A percentile compares a stretch with the other conserved stretches of the same genome.
phyloP scores from a whole-genome alignment of 2,888 invertebrate species.

The Tetragnatha montana region DNA sequence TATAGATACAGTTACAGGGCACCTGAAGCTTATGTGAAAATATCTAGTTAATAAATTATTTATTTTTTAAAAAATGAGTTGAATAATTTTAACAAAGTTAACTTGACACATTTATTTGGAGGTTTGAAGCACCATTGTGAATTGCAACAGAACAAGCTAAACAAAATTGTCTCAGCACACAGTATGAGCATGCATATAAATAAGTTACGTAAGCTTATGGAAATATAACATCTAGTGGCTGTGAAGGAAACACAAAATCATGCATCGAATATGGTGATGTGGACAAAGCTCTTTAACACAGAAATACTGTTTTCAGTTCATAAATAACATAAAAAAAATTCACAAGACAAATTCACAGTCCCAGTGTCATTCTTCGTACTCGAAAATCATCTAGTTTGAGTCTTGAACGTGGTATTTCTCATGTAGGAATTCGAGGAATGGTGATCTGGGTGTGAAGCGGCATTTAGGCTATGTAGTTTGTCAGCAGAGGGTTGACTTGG shows the following conservation, averaged over 20 bases:
- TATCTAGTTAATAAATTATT: conserved; percentile 19
- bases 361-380: neutral
- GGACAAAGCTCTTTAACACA: conserved; percentile 34
- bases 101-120: conserved; percentile 9
- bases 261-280: neutral
- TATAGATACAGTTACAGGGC: conserved; percentile 72
- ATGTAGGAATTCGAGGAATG: neutral
- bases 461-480: conserved; percentile 40
- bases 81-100: neutral
- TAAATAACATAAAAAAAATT: neutral
- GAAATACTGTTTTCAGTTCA: conserved; percentile 1
- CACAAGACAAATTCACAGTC: neutral
- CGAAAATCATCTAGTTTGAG: neutral
- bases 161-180: conserved; percentile 23
- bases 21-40: conserved; percentile 71
- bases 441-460: neutral
- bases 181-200: neutral
- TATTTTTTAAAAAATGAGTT: neutral
- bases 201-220: neutral
- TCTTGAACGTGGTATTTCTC: neutral
- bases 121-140: conserved; percentile 15
- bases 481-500: conserved; percentile 39
- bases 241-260: conserved; percentile 10
- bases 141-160: conserved; percentile 12
- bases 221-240: conserved; percentile 1